Base-by-base conservation (phyloP, 35 echinoderm and acorn worm species). In the Eucidaris tribuloides region DNA sequence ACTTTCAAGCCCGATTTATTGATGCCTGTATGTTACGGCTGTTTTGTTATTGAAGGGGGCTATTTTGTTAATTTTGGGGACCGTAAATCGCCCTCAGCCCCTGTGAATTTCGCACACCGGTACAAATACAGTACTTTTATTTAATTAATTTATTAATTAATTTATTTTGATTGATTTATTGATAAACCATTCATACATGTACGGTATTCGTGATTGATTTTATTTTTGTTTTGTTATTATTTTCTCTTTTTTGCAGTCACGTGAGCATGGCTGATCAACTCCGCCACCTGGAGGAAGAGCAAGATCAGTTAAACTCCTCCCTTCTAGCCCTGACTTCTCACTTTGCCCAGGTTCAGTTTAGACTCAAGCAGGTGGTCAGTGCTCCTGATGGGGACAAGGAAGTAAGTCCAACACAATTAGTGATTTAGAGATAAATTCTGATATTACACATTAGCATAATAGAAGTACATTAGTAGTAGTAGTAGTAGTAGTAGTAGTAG, bases 291-390 rank as follows among this genome's bases (percentile, higher is more conserved):
- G 95, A 98, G 30, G 79, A 98, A 57, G 95, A 98, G 81, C 95
- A 98, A 36, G 95, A 92, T 38, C 90, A 98, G 58, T 62, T 98
- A 40, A 98, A 98, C 62, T 93, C 95, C 7, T 98, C 95, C 13
- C 80, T 98, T 1, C 83, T 98, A 1, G 95, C 90, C 0, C 83
- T 98, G 1, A 98, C 95, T 27, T 93, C 90, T 38, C 95, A 98
- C 79, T 98, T 98, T 93, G 95, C 95, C 29, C 90, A 93, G 34
- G 90, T 98, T 13, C 95, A 98, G 95, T 98, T 98, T 27, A 79
- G 95, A 62, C 86, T 98, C 48, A 98, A 93, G 60, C 95, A 98
- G 83, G 92, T 98, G 58, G 91, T 98, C 35, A 86, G 48, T 63
- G 90, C 95, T 14, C 76, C 87, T 7, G 33, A 70, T 17, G 86